Evolutionary conservation across 1,140 invertebrate species (phyloP), one percentile per base, ranked within the genome.

Genomic region (Lepidurus couesii): DNA sequence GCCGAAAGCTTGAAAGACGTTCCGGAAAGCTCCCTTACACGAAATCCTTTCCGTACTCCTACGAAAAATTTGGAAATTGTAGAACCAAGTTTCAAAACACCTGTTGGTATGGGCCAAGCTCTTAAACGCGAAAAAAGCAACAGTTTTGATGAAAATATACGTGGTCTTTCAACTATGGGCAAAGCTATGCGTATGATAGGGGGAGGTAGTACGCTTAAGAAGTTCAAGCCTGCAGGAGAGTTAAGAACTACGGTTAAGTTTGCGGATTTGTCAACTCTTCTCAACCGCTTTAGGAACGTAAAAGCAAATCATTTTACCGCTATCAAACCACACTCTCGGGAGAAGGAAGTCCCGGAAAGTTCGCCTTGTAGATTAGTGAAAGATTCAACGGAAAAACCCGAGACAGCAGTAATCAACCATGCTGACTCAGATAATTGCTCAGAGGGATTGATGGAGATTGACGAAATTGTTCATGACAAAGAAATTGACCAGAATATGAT

Each of bases 91-190:
- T 9, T 21, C 7, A 65, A 65, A 65, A n/a, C 13, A 21, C 53
- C 53, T 7, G 53, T 7, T 13, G 0, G 16, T 9, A 65, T 13
- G 21, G 53, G 53, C 16, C 16, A 7, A 21, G 21, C 8, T 65
- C 13, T 21, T 7, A 65, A 65, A 9, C 21, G 16, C 6, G 9
- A 65, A 3, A 16, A 21, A 65, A 9, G 53, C 8, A 65, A 4
- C 0, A 79, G 87, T 88, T 82, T 81, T 87, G 74, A 78, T 89
- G 7, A 77, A 81, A 6, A 82, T 81, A 73, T 86, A 85, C 75
- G 77, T 76, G 13, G 42, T 47, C 16, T 42, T 42, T 75, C 42
- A 76, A 5, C 42, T n/a, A 45, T 76, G 13, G 26, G 26, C 8
- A 65, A 65, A 65, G 53, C 53, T 65, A 21, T 65, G 6, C 16